Percentiles rank a stretch among this genome's conserved stretches.
phyloP scores from a whole-genome alignment of 2,113 vertebrate genomes.

The Sigmodon hispidus region DNA sequence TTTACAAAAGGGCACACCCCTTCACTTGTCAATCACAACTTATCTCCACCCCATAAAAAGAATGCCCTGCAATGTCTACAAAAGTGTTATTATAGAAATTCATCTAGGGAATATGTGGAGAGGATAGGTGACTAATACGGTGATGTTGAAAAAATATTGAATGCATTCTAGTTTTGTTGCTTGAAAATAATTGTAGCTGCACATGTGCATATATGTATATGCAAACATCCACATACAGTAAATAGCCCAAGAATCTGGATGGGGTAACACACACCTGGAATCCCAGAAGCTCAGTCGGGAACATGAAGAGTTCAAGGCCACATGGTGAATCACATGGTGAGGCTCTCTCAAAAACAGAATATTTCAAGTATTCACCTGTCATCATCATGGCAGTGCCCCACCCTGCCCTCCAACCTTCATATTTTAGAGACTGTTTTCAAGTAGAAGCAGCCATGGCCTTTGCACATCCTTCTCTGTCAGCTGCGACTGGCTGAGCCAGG shows the following conservation, averaged over 20 bases:
- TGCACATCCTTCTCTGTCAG: not conserved
- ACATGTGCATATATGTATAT: not conserved
- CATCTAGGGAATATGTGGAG: not conserved
- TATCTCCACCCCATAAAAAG: not conserved
- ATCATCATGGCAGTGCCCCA: no score
- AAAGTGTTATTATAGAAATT: not conserved
- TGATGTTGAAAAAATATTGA: not conserved
- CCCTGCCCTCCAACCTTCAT: not conserved
- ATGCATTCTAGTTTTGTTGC: not conserved
- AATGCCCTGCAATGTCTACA: not conserved
- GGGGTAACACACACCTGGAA: not conserved
- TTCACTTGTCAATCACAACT: not conserved
- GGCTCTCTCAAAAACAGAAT: not conserved
- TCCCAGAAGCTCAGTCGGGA: not conserved
- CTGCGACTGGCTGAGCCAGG: not conserved
- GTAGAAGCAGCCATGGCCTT: not conserved
- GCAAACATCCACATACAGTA: not conserved
- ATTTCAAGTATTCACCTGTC: not conserved
- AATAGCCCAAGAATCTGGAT: not conserved
- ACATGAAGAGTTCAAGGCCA: not conserved
- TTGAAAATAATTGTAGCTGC: not conserved
- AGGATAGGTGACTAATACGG: not conserved
- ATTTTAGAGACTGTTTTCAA: not conserved
- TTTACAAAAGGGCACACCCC: not conserved
- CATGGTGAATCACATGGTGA: not conserved